Evolutionary conservation across 2,888 invertebrate genomes (phyloP).

Genomic region (Smittia aterrima): DNA sequence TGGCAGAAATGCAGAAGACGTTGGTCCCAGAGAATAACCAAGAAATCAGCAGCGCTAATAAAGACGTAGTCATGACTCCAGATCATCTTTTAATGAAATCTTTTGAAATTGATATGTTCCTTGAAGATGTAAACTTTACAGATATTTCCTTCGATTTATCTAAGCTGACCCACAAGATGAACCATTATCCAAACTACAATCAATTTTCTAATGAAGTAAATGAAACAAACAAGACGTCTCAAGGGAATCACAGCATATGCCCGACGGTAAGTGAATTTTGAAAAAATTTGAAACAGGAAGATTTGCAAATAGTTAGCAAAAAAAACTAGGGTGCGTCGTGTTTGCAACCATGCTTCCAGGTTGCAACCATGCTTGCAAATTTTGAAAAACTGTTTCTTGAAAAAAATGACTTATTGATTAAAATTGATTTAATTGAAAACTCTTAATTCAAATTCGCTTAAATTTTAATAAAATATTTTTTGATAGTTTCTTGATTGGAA

Average conservation of each 20-base stretch:
- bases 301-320: background rate
- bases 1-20: background rate
- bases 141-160: background rate
- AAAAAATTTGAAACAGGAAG: background rate
- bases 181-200: background rate
- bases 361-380: too few relatives aligned
- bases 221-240: background rate
- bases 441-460: too few relatives aligned
- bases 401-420: too few relatives aligned
- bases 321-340: too few relatives aligned
- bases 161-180: background rate
- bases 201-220: background rate
- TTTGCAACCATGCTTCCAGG: too few relatives aligned
- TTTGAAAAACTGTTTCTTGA: too few relatives aligned
- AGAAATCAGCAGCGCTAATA: too few relatives aligned
- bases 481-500: too few relatives aligned
- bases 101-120: background rate
- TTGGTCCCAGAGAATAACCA: background rate
- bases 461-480: too few relatives aligned
- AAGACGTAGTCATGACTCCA: too few relatives aligned
- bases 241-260: background rate
- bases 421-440: too few relatives aligned
- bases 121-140: background rate
- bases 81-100: too few relatives aligned
- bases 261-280: constrained; percentile 1